Base-by-base conservation (phyloP, 2,888 invertebrate genomes). In the Acrocyrtus sp. region DNA sequence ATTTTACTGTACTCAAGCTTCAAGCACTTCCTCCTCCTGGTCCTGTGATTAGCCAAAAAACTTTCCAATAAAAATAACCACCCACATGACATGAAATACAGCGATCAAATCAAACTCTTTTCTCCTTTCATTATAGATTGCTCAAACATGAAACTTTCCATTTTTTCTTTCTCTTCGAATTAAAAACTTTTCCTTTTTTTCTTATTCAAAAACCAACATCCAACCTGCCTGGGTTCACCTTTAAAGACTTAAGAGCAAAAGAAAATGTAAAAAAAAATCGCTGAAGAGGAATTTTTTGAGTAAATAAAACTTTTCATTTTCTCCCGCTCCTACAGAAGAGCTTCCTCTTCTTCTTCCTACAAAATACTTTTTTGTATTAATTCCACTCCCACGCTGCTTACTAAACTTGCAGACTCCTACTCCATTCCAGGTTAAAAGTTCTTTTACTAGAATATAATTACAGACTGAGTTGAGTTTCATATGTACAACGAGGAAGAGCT, bases 151-250 rank as follows among this genome's bases (percentile, higher is more conserved):
- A n/a, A n/a, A n/a, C n/a, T n/a, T n/a, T n/a, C n/a, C n/a, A n/a
- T 29, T 54, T 63, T 34, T 12, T 34, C 34, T 34, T 34, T 41
- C 43, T 63, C 43, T 54, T 29, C 53, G 45, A 63, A 63, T 54
- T 63, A 54, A 63, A 63, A 63, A 54, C 63, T 63, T 63, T 53
- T 34, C n/a, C n/a, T n/a, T n/a, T n/a, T n/a, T n/a, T n/a, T n/a
- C n/a, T 34, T 34, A 34, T 34, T 34, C 6, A 12, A 34, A n/a
- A n/a, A n/a, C n/a, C n/a, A n/a, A 34, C 12, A 5, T 34, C 34
- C 34, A 34, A 34, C 12, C 12, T 34, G 12, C 34, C 12, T n/a
- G n/a, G n/a, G n/a, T 34, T 34, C 34, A 34, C 34, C 34, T 34
- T 34, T 34, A 34, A 8, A 34, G 12, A 12, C 5, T 5, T 12